Conservation (phyloP, 2,113 vertebrate species). For the Calypte anna region DNA sequence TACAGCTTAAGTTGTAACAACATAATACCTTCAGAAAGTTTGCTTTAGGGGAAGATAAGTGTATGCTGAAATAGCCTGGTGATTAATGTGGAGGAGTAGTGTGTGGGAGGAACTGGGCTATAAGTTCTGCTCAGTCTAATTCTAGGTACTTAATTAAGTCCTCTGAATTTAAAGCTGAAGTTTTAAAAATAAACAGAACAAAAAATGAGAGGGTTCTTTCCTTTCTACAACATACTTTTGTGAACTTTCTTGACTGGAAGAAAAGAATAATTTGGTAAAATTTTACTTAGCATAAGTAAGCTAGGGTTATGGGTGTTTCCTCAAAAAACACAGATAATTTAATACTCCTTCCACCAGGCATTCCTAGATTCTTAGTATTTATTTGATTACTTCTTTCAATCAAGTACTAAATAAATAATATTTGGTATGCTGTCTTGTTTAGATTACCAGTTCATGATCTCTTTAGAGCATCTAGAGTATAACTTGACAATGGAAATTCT, state of each 20-base stretch:
- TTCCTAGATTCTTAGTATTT: background rate
- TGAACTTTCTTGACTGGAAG: constrained; percentile 14
- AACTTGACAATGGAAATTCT: background rate
- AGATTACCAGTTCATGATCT: background rate
- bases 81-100: constrained; percentile 6
- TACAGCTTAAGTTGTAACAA: background rate
- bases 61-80: background rate
- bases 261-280: background rate
- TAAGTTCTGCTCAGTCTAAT: constrained; percentile 15
- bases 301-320: background rate
- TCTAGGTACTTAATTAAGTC: constrained; percentile 39
- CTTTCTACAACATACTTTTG: background rate
- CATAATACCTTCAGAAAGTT: background rate
- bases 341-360: background rate
- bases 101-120: constrained; percentile 9
- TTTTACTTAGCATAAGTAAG: background rate
- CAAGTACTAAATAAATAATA: background rate
- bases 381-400: background rate
- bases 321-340: background rate
- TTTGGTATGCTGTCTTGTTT: background rate
- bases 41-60: background rate
- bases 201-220: constrained; percentile 4
- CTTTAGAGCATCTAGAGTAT: background rate
- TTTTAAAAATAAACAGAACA: constrained; percentile 15
- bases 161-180: background rate